phyloP scores from a whole-genome alignment of 2,797 vertebrate species.

The Anabacerthia variegaticeps region DNA sequence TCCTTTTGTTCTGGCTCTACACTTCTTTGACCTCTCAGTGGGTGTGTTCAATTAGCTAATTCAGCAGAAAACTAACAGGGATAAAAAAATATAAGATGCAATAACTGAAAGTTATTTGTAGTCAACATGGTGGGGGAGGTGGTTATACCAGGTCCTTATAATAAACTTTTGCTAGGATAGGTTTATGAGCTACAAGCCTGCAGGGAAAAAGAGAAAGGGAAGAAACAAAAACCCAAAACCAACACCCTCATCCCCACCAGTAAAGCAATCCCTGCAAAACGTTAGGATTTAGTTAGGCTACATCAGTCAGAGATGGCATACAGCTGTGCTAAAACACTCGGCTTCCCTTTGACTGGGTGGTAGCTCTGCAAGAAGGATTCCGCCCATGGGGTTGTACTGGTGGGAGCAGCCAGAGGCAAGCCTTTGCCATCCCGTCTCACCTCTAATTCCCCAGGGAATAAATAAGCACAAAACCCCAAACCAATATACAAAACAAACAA shows the following conservation, averaged over 20 bases:
- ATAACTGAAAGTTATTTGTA: slow-evolving; percentile 5
- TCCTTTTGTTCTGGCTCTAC: background rate
- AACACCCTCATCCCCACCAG: background rate
- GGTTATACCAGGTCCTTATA: background rate
- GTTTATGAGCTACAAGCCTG: background rate
- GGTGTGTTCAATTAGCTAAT: background rate
- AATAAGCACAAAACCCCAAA: background rate
- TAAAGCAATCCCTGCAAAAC: background rate
- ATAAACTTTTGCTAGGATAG: background rate
- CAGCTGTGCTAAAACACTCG: background rate
- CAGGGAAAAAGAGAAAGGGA: background rate
- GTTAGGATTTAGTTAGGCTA: background rate
- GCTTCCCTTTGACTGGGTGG: background rate
- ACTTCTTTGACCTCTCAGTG: background rate
- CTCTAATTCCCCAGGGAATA: background rate
- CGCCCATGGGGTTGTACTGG: background rate
- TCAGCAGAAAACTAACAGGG: slow-evolving; percentile 12
- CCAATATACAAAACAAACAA: background rate
- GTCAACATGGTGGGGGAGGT: background rate
- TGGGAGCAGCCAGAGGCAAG: background rate
- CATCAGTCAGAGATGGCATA: background rate
- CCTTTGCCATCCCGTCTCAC: background rate
- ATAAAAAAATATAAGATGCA: background rate
- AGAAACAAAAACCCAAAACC: background rate
- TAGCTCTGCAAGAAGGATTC: background rate